Evolutionary conservation across 2,113 vertebrate genomes (phyloP), one percentile per base, ranked within the genome.

Genomic region (Otis tarda): DNA sequence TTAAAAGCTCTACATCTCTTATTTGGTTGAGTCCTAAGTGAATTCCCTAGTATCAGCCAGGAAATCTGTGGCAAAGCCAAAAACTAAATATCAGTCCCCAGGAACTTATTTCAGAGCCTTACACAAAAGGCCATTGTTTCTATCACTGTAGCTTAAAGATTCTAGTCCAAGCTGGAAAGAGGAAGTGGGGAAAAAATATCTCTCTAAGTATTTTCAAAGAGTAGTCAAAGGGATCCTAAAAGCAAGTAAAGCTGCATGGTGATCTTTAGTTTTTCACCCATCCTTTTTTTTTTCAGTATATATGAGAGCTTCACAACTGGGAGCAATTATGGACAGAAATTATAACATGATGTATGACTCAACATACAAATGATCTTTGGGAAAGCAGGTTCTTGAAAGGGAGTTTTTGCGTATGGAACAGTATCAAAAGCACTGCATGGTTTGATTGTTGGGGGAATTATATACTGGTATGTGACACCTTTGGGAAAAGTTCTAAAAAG

Each of bases 251-350:
- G 9, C n/a, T 94, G 33, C 30, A 50, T 63, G 28, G 53, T 57
- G 52, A 93, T 92, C n/a, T 64, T 88, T 5, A 85, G 30, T 70
- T 94, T 91, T 71, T 89, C 69, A 92, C 47, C 69, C 61, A 87
- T 35, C 43, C 49, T 82, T 84, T n/a, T 74, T 86, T 91, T 91
- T 94, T 94, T 91, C 75, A 64, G 30, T 91, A 17, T 71, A 82
- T 64, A 67, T 56, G 49, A 94, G 87, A 87, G 37, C 25, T 86
- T 90, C 87, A 68, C 93, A 94, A 95, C 84, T 94, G 95, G 93
- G 95, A 96, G 25, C 69, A 96, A 95, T 96, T 97, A 94, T 27
- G 27, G 47, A 63, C 67, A 93, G 82, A 91, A 88, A 87, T 90
- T 96, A 93, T 77, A 91, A 74, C 69, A 95, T 95, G 76, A 95